Conservation (phyloP, 2,888 invertebrate genomes). For the Drosophila aldrichi region DNA sequence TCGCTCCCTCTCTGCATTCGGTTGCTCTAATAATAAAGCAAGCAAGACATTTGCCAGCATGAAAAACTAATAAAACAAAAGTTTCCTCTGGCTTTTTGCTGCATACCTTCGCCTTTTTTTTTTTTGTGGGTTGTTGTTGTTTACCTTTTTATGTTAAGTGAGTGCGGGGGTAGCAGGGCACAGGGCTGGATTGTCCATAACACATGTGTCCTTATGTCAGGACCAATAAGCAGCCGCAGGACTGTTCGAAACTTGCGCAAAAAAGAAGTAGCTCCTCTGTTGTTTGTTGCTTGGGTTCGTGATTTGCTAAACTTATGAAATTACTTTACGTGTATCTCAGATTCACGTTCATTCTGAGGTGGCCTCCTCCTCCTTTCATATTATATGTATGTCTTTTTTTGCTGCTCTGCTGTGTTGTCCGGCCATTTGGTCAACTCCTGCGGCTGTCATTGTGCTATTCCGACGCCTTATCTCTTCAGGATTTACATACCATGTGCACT, state of each 20-base stretch:
- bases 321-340: slow-evolving; percentile 79
- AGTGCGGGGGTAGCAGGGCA: neutral
- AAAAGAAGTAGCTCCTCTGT: slow-evolving; percentile 40
- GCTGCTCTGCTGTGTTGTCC: slow-evolving; percentile 31
- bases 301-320: slow-evolving; percentile 83
- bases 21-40: slow-evolving; percentile 71
- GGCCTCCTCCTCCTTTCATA: neutral
- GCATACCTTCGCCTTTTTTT: slow-evolving; percentile 1
- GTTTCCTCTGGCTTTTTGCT: slow-evolving; percentile 60
- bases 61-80: slow-evolving; percentile 81
- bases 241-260: slow-evolving; percentile 67
- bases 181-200: slow-evolving; percentile 21
- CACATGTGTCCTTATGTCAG: slow-evolving; percentile 77
- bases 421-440: slow-evolving; percentile 77
- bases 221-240: slow-evolving; percentile 79
- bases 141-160: slow-evolving; percentile 78
- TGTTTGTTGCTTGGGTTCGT: slow-evolving; percentile 79
- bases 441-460: slow-evolving; percentile 83
- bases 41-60: slow-evolving; percentile 70
- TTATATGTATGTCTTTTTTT: slow-evolving; percentile 3
- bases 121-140: slow-evolving; percentile 3
- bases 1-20: neutral
- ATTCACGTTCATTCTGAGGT: slow-evolving; percentile 38
- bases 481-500: slow-evolving; percentile 79
- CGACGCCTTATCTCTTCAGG: slow-evolving; percentile 83